Evolutionary conservation across 2,113 vertebrate genomes (phyloP), one percentile per base, ranked within the genome.

Genomic region (Chamaetylas fuelleborni): DNA sequence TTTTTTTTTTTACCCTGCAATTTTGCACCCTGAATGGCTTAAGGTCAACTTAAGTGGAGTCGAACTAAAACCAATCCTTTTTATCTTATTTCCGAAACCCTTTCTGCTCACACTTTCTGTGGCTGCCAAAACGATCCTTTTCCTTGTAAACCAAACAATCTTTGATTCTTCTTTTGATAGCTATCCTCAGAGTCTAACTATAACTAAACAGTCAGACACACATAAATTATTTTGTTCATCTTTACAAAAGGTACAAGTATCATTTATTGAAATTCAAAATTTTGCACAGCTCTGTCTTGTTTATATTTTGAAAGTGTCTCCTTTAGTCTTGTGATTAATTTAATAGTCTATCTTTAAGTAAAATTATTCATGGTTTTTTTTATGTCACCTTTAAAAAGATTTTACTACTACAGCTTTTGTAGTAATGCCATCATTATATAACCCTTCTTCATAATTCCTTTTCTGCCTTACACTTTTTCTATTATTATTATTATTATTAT

Each of bases 161-260:
- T 88, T 82, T 93, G 60, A 54, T 73, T 86, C 58, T 83, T 88
- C 82, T 80, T 89, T 90, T 80, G n/a, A 72, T 45, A 82, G 72
- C 45, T 56, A 17, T 61, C n/a, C 5, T 86, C 66, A 38, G 14
- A 69, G 13, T 38, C 31, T 67, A 57, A 31, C 28, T 73, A 4
- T 11, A 48, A 83, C 18, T n/a, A 85, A 90, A 61, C 29, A 67
- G 31, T 34, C 22, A 81, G 31, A 25, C 38, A 25, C 42, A 72
- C 38, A 80, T 12, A 58, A 58, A 82, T 73, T 70, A 81, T 62
- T 58, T 92, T 69, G 12, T 58, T 14, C 12, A 3, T 65, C 24
- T 69, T 62, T 87, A 14, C 11, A 62, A 34, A 71, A 16, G 1
- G 1, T 54, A 29, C 16, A 64, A 81, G 33, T 36, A 66, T 60